Base-by-base conservation (phyloP, 2,888 invertebrate genomes). In the Stenoptilia bipunctidactyla region DNA sequence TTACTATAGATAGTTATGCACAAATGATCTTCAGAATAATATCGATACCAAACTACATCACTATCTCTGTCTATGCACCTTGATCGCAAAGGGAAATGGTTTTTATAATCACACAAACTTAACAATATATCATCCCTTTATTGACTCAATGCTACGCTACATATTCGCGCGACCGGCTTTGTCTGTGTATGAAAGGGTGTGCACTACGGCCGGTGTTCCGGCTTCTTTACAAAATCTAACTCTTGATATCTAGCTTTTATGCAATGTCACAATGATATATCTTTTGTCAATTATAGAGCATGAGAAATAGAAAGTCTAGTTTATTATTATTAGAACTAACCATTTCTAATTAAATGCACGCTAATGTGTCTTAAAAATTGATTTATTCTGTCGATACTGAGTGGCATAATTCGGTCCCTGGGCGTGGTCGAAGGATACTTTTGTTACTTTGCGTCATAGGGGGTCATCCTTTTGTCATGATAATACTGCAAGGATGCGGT, bases 51-150 rank as follows among this genome's bases (percentile, higher is more conserved):
- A 4, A 30, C 36, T 15, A 38, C 67, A 53, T 40, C 75, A 48
- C 69, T 74, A 59, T 4, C n/a, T 8, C 59, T 59, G 8, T 3
- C 58, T 71, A 75, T 77, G 75, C 82, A 83, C 80, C 82, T 83
- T 83, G 82, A 72, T 64, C 59, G 60, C 65, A 62, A 77, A 73
- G 70, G 80, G 76, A 75, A 74, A 56, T 61, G 72, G 79, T 80
- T 74, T 71, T 82, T 76, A 68, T 71, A 79, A 74, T 75, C 75
- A 75, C 65, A 72, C 72, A 63, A 56, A 58, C 66, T 69, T 70
- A 61, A 79, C 76, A 74, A 80, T 80, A 75, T 71, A 76, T 79
- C 80, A 77, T 83, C 77, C 80, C 74, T 77, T 79, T 77, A 80
- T 82, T 79, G 73, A 77, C 61, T 68, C 58, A 52, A 56, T 57